A percentile compares a stretch with the other conserved stretches of the same genome.
These are phyloP conservation scores for Lapara coniferarum DNA, from an alignment of 2,888 invertebrate genomes.

Conservation along the genomic window DNA sequence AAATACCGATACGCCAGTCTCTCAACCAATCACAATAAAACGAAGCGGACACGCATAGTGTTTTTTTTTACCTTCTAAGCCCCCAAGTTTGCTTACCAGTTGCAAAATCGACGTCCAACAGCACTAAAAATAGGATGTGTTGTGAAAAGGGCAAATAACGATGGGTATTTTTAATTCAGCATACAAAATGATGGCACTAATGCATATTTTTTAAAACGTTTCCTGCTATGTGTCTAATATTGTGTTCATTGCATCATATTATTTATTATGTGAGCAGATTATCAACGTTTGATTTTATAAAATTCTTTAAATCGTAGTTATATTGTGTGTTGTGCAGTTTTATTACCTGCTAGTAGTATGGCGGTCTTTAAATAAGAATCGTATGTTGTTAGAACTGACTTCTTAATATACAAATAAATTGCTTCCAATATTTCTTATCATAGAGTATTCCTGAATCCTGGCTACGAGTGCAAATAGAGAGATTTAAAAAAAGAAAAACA, in stretches of 20 bases:
- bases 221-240: neutral
- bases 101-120: neutral
- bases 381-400: neutral
- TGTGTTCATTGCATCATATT: neutral
- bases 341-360: too few relatives aligned
- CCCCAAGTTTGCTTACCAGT: too few relatives aligned
- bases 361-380: too few relatives aligned
- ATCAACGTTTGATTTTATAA: neutral
- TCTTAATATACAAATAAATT: neutral
- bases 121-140: too few relatives aligned
- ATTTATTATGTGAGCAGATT: neutral
- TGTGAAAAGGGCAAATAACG: too few relatives aligned
- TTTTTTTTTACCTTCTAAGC: too few relatives aligned
- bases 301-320: neutral
- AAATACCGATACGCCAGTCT: too few relatives aligned
- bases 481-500: too few relatives aligned
- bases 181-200: neutral
- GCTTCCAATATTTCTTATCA: slow-evolving; percentile 1
- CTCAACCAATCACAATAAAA: too few relatives aligned
- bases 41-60: too few relatives aligned
- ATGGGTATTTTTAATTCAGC: too few relatives aligned
- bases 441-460: neutral
- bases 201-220: neutral
- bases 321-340: too few relatives aligned
- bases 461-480: neutral